These are phyloP conservation scores for Cryptoleucopteryx plumbea DNA, from an alignment of 2,113 vertebrate genomes.

Conservation along the genomic window DNA sequence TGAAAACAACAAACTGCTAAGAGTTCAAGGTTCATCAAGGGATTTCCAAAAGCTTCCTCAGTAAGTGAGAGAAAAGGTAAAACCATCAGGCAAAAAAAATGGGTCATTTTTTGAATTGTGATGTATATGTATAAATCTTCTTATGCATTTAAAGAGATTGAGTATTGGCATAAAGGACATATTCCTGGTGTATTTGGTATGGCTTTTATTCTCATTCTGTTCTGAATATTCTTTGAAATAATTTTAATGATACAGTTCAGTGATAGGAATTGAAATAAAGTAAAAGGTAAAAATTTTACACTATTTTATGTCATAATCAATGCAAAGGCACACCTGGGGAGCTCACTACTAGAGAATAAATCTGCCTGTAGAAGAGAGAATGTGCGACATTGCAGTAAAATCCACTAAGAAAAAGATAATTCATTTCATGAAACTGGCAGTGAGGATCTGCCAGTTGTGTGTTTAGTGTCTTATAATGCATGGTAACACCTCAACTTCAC, in stretches of 20 bases:
- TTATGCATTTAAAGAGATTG: background rate
- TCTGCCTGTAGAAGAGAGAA: background rate
- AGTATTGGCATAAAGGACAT: background rate
- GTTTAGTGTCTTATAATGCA: background rate
- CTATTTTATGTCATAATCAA: background rate
- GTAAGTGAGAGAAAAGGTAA: background rate
- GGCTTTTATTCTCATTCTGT: background rate
- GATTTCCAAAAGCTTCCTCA: background rate
- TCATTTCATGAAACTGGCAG: background rate
- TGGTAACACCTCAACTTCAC: background rate
- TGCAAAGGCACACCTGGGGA: background rate
- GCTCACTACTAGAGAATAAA: background rate
- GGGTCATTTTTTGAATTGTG: background rate
- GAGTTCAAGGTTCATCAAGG: background rate
- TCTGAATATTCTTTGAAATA: background rate
- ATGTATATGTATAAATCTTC: background rate
- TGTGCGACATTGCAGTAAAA: background rate
- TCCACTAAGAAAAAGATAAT: background rate
- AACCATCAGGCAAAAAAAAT: background rate
- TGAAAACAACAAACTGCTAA: background rate
- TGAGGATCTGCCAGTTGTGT: background rate
- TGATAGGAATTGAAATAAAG: background rate
- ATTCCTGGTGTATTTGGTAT: background rate
- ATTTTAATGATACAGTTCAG: background rate
- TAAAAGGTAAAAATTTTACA: background rate